Evolutionary conservation across 2,113 vertebrate species (phyloP), one percentile per base, ranked within the genome.

Genomic region (Pseudopipra pipra): DNA sequence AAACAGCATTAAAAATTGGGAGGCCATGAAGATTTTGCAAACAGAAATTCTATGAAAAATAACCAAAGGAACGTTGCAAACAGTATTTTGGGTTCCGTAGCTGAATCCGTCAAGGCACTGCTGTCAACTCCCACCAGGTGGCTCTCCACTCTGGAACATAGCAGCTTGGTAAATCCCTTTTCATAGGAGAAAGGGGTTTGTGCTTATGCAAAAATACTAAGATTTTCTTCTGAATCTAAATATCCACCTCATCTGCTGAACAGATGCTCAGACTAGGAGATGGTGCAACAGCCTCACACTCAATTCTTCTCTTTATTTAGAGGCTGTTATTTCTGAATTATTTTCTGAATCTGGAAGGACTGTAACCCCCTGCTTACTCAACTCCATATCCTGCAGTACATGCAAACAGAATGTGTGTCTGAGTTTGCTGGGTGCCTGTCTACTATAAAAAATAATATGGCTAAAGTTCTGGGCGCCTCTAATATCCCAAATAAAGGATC

Each of bases 91-190:
- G 17, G 33, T 41, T 61, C 30, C 9, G 25, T 1, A 11, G 1
- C 3, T 5, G 54, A 85, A 27, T 9, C 11, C 30, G 28, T 67
- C 22, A 31, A 85, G 66, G 66, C 61, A 18, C 27, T 33, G 82
- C 85, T 70, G 62, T 43, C 49, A 43, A 28, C 6, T 8, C 46
- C 93, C 96, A 93, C 39, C 67, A 85, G 95, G 66, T 94, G 95
- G 72, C 96, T 86, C 93, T 70, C 43, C 35, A 46, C 14, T 11
- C 90, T 95, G 87, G 65, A 88, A 22, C 39, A 85, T 1, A 23
- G 35, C 46, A 17, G 21, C 1, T 3, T 19, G 51, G 33, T 65
- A 87, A 91, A 68, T 55, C 37, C 20, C 11, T 77, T 33, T 27
- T 43, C 35, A 1, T 1, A 24, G 68, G 43, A 67, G 59, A 61